Base-by-base conservation (phyloP, 1,140 invertebrate genomes). In the Ganaspis sp. region DNA sequence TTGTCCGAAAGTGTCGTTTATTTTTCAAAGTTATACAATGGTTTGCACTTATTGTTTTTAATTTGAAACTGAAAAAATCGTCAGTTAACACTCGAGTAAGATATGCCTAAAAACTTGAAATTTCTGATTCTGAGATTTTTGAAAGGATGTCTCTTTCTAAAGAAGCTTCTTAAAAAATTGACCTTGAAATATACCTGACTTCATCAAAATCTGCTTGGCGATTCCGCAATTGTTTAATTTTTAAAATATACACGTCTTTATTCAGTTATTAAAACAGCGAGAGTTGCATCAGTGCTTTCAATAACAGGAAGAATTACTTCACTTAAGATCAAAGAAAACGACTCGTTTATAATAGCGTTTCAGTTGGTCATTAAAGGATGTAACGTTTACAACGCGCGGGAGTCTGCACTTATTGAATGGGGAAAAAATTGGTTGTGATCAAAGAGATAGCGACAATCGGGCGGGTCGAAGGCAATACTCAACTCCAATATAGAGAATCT, bases 401-500 rank as follows among this genome's bases (percentile, higher is more conserved):
- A 70, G 1, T 76, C 69, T 72, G 75, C 74, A 72, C 75, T 73
- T 53, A 53, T 72, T 54, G 70, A 58, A 78, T 74, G 75, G 42
- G 38, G 12, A 40, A 23, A 74, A 64, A 73, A 58, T 45, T 37
- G 17, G 64, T 34, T 9, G n/a, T 26, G 42, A 69, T 58, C 34
- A 53, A 53, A 58, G 21, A 26, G 58, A 75, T 70, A 11, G 58
- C 77, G 71, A 53, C 49, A 64, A 69, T 74, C 71, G 71, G 49
- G 73, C 38, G 49, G 40, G 70, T 81, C 76, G 79, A 70, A 74
- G 73, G 69, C 74, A 74, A 78, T 78, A 78, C 70, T 78, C 72
- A 74, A 78, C 72, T 23, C 37, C n/a, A 74, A 74, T 77, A 81
- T 78, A 78, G 70, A 76, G 74, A 78, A 74, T 76, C 76, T 74